Percentiles rank a stretch among this genome's conserved stretches.
These are phyloP conservation scores for Ivindomyrus marchei DNA, from an alignment of 2,113 vertebrate genomes.

Conservation along the genomic window DNA sequence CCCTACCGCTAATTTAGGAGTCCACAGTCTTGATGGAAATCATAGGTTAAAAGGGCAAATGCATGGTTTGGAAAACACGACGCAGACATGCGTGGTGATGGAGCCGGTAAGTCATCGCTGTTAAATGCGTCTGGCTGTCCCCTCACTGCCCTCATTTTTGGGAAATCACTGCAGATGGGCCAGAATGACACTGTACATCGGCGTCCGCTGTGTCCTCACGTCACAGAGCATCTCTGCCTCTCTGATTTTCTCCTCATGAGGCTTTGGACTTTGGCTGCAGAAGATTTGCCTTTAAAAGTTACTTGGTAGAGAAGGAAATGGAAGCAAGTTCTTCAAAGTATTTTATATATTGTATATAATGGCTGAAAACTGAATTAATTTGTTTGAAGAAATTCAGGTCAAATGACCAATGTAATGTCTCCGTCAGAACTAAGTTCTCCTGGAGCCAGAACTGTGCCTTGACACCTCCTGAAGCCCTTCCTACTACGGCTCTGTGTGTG, in stretches of 20 bases:
- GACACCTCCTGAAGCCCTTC: not conserved
- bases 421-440: not conserved
- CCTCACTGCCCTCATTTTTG: not conserved
- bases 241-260: not conserved
- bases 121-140: not conserved
- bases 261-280: not conserved
- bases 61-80: not conserved
- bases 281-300: not conserved
- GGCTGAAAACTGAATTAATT: not conserved
- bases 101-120: not conserved
- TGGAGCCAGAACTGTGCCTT: not conserved
- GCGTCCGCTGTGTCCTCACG: not conserved
- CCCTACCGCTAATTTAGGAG: not conserved
- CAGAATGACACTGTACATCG: not conserved
- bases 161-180: not conserved
- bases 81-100: not conserved
- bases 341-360: not conserved
- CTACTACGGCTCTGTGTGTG: not conserved
- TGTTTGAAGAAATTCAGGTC: not conserved
- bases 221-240: not conserved
- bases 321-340: not conserved
- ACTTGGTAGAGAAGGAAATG: not conserved
- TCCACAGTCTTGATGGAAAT: not conserved
- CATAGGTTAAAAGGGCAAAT: not conserved
- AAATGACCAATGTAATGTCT: not conserved